Conservation (phyloP, 2,888 invertebrate genomes). For the Danaus chrysippus region DNA sequence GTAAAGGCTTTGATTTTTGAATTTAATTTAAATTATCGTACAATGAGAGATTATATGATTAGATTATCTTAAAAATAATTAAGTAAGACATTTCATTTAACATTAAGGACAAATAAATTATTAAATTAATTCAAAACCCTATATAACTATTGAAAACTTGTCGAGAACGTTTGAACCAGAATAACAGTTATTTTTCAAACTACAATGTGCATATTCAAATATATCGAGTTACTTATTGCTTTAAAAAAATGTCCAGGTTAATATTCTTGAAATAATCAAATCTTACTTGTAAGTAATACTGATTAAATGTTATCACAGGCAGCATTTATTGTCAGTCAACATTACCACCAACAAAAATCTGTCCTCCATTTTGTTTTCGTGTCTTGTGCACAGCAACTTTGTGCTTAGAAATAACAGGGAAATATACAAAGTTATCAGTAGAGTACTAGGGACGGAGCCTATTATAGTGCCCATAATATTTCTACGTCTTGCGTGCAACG, state of each 20-base stretch:
- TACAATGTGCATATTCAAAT: neutral
- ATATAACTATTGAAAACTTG: neutral
- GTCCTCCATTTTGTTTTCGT: conserved; percentile 31
- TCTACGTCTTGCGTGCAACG: neutral
- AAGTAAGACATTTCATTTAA: too few relatives aligned
- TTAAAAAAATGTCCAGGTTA: neutral
- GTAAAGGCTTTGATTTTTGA: too few relatives aligned
- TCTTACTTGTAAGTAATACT: too few relatives aligned
- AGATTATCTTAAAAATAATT: too few relatives aligned
- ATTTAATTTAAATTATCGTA: too few relatives aligned
- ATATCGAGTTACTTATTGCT: neutral
- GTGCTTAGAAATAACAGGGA: too few relatives aligned
- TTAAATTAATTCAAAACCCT: neutral
- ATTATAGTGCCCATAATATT: too few relatives aligned
- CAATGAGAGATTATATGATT: too few relatives aligned
- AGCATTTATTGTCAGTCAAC: conserved; percentile 22
- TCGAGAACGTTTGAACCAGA: neutral
- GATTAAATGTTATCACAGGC: conserved; percentile 6
- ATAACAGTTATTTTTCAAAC: neutral
- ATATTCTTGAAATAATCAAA: too few relatives aligned
- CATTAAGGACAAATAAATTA: neutral
- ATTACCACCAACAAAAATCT: conserved; percentile 19
- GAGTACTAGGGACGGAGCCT: too few relatives aligned
- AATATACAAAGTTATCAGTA: too few relatives aligned
- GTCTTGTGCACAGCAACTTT: conserved; percentile 18